phyloP scores from a whole-genome alignment of 2,797 vertebrate species.

The Florisuga fusca region DNA sequence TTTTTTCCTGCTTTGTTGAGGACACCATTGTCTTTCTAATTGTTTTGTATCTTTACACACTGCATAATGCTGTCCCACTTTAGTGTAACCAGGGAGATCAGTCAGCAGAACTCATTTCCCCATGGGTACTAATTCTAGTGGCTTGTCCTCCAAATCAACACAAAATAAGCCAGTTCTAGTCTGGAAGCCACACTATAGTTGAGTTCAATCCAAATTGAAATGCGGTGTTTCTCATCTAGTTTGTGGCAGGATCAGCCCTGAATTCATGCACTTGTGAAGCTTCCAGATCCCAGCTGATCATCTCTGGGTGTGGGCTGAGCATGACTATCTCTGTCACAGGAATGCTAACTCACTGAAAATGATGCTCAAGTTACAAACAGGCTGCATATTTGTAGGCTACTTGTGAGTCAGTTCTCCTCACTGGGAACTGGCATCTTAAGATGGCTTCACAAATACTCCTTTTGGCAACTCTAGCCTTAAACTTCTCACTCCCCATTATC shows the following conservation, averaged over 20 bases:
- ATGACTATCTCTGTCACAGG: neutral
- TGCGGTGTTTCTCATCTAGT: neutral
- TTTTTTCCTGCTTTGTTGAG: neutral
- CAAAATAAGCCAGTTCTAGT: neutral
- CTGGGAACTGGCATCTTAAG: neutral
- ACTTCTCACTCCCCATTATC: neutral
- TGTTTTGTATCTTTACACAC: neutral
- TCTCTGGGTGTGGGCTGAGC: neutral
- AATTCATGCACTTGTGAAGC: neutral
- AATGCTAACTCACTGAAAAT: neutral
- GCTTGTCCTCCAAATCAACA: neutral
- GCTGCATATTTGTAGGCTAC: neutral
- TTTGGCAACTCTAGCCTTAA: neutral
- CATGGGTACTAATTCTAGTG: rapidly evolving
- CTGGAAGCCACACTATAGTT: neutral
- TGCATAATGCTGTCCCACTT: neutral
- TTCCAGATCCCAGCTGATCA: neutral
- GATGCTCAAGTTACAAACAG: neutral
- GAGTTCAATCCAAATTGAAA: neutral
- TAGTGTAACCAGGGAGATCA: neutral
- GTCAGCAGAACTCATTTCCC: neutral
- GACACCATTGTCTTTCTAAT: rapidly evolving
- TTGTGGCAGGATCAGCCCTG: neutral
- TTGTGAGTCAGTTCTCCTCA: neutral
- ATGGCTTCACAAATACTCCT: neutral